phyloP scores from a whole-genome alignment of 2,797 vertebrate genomes.

The Hydrolagus colliei region DNA sequence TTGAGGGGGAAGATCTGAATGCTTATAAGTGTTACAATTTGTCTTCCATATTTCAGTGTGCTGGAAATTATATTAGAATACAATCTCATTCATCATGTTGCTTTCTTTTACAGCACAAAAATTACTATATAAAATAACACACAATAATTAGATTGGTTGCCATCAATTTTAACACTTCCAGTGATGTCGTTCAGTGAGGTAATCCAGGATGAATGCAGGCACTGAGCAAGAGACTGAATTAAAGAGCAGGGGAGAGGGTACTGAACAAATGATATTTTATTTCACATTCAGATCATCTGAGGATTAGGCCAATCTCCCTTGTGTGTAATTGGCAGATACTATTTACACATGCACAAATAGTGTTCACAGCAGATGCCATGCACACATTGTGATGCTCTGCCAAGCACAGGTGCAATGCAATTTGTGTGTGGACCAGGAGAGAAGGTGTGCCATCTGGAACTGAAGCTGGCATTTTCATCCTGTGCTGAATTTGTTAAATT shows the following conservation, averaged over 20 bases:
- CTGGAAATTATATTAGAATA: background rate
- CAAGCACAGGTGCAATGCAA: slow-evolving; percentile 15
- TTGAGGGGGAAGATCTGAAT: background rate
- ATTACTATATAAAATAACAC: background rate
- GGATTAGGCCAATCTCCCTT: background rate
- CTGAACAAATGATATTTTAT: background rate
- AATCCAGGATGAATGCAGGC: background rate
- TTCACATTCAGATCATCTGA: background rate
- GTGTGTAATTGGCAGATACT: background rate
- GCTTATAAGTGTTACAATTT: background rate
- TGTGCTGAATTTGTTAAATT: slow-evolving; percentile 15
- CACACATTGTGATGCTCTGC: slow-evolving; percentile 15
- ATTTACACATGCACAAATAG: slow-evolving; percentile 1
- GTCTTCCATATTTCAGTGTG: background rate
- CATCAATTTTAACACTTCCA: background rate
- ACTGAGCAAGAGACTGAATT: background rate
- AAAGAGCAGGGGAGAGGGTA: background rate
- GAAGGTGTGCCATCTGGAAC: slow-evolving; percentile 20
- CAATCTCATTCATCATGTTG: background rate
- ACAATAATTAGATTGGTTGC: background rate
- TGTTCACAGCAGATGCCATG: slow-evolving; percentile 1
- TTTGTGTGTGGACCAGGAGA: slow-evolving; percentile 14
- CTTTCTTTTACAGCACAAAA: background rate
- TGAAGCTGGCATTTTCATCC: slow-evolving; percentile 7
- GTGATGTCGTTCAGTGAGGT: background rate